Conservation (phyloP, 2,113 vertebrate genomes). For the Centropus unirufus region DNA sequence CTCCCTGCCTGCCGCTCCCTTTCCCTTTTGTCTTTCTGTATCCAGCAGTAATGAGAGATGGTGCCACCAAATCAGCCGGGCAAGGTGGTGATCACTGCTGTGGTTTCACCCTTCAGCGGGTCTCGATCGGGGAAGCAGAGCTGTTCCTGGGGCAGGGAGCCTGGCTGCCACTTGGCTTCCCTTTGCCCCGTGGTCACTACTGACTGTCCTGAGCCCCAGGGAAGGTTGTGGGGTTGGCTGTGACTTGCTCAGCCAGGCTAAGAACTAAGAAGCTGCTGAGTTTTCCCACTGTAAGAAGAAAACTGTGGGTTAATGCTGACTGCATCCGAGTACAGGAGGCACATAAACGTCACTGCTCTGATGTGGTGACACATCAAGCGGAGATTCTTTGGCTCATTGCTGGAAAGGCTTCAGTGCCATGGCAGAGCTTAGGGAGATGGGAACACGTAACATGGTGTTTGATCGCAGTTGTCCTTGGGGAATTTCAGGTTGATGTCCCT, state of each 20-base stretch:
- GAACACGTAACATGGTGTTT: constrained; percentile 5
- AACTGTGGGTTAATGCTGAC: background rate
- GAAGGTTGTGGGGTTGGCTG: background rate
- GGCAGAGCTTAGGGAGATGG: background rate
- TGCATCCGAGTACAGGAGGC: background rate
- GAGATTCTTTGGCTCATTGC: background rate
- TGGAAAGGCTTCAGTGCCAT: background rate
- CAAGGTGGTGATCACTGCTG: constrained; percentile 80
- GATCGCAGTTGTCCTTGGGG: constrained; percentile 37
- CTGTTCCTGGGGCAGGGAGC: background rate
- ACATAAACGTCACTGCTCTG: rapidly evolving
- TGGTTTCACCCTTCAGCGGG: constrained; percentile 82
- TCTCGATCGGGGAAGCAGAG: background rate
- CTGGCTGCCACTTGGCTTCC: background rate
- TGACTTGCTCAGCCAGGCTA: background rate
- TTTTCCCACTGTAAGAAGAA: background rate
- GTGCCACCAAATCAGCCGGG: constrained; percentile 64
- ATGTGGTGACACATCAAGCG: background rate
- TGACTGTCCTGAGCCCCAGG: background rate
- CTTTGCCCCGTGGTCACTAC: background rate
- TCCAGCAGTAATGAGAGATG: constrained; percentile 82
- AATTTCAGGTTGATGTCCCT: constrained; percentile 38
- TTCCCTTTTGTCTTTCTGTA: constrained; percentile 56
- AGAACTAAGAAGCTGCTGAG: background rate
- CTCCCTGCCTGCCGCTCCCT: background rate